Percentiles rank a stretch among this genome's conserved stretches.
Evolutionary conservation across 92 coral and sea anemone genomes (phyloP).

Genomic region (Epizoanthus fatuus): DNA sequence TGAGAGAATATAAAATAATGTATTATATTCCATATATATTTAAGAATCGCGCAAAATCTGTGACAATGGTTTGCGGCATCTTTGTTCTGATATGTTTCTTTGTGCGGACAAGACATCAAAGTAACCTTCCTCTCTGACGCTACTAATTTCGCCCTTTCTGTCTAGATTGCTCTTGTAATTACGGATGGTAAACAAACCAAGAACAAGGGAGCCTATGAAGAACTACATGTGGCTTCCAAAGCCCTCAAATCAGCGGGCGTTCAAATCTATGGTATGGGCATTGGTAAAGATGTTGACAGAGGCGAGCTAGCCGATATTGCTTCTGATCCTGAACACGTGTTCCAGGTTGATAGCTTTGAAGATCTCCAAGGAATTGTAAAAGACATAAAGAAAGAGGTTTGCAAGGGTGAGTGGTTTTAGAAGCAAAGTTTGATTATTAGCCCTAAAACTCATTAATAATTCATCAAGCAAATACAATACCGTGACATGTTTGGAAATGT

Average conservation of each 20-base stretch:
- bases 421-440: too few species aligned
- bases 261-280: slow-evolving; percentile 20
- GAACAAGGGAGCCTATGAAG: slow-evolving; percentile 30
- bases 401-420: slow-evolving; percentile 9
- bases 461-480: too few species aligned
- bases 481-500: too few species aligned
- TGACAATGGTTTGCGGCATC: neutral
- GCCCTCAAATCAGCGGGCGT: slow-evolving; percentile 20
- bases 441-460: too few species aligned
- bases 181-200: slow-evolving; percentile 38
- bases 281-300: slow-evolving; percentile 4
- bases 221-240: slow-evolving; percentile 6
- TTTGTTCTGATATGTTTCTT: neutral
- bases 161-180: slow-evolving; percentile 37
- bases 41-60: neutral
- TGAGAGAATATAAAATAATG: neutral
- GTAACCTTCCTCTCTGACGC: neutral
- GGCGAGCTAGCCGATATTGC: slow-evolving; percentile 5
- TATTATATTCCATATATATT: neutral
- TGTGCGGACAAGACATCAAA: neutral
- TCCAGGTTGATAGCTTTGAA: slow-evolving; percentile 11
- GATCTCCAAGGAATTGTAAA: slow-evolving; percentile 28
- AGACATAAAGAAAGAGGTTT: slow-evolving; percentile 4
- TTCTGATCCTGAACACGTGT: slow-evolving; percentile 7
- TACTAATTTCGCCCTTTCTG: neutral